A percentile compares a stretch with the other conserved stretches of the same genome.
phyloP scores from a whole-genome alignment of 1,140 invertebrate species.

The Drosophila micromelanica region DNA sequence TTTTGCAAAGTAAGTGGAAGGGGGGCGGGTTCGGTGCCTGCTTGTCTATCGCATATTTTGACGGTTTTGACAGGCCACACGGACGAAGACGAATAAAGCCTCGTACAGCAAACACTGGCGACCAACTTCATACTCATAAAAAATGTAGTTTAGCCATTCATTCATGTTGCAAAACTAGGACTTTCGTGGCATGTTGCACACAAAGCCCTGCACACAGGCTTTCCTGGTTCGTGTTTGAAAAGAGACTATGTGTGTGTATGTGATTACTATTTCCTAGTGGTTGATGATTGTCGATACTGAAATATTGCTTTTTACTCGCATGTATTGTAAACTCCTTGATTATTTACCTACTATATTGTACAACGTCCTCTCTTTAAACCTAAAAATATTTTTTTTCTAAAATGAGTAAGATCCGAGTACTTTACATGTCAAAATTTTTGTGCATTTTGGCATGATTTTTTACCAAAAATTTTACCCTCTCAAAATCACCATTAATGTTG shows the following conservation, averaged over 20 bases:
- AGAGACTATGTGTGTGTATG: neutral
- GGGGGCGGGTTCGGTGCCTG: conserved; percentile 6
- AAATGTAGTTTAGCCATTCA: conserved; percentile 74
- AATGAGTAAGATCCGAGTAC: too few relatives aligned
- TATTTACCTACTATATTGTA: neutral
- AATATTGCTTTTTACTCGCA: conserved; percentile 16
- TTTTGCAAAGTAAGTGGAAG: neutral
- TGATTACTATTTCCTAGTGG: conserved; percentile 25
- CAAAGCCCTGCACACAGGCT: conserved; percentile 25
- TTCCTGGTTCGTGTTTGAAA: neutral
- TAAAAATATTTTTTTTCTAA: too few relatives aligned
- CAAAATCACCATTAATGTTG: too few relatives aligned
- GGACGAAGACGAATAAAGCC: conserved; percentile 20
- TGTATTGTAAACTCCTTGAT: too few relatives aligned
- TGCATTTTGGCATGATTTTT: too few relatives aligned
- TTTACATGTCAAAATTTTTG: too few relatives aligned
- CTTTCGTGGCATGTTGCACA: conserved; percentile 43
- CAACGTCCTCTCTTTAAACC: neutral
- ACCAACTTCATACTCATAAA: conserved; percentile 52
- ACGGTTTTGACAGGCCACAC: conserved; percentile 69
- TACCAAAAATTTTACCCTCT: too few relatives aligned
- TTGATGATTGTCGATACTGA: conserved; percentile 24
- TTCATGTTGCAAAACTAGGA: conserved; percentile 74
- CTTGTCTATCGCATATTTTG: conserved; percentile 67
- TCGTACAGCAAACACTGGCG: neutral